phyloP scores from a whole-genome alignment of 2,113 vertebrate species.

The Psilopogon haemacephalus region DNA sequence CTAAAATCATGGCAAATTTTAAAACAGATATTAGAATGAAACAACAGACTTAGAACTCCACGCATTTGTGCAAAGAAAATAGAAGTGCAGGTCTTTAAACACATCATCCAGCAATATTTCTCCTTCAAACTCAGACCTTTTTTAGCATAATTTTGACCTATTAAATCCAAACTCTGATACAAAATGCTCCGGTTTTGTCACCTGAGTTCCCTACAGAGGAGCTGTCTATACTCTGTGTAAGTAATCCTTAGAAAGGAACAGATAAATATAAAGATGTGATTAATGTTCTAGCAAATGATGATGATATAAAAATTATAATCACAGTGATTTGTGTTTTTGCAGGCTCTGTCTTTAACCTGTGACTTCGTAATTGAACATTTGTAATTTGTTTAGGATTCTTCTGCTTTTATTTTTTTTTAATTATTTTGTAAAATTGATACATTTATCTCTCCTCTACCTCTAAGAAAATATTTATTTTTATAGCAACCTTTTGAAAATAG shows the following conservation, averaged over 20 bases:
- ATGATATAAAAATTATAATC: slow-evolving; percentile 1
- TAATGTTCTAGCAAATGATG: not conserved
- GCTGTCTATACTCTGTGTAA: not conserved
- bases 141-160: not conserved
- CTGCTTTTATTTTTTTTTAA: not conserved
- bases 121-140: not conserved
- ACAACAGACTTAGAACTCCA: not conserved
- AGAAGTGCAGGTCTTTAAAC: not conserved
- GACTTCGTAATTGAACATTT: slow-evolving; percentile 1
- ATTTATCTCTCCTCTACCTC: not conserved
- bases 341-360: not conserved
- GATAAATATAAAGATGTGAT: not conserved
- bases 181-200: not conserved
- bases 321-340: not conserved
- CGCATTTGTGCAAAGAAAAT: not conserved
- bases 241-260: not conserved
- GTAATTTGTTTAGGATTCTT: not conserved
- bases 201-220: not conserved
- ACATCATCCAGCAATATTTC: not conserved
- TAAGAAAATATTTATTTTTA: not conserved
- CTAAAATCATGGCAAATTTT: not conserved
- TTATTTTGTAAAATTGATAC: not conserved
- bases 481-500: not conserved
- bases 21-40: not conserved
- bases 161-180: not conserved